phyloP scores from a whole-genome alignment of 2,888 invertebrate genomes.

The Sphaerophoria rueppellii region DNA sequence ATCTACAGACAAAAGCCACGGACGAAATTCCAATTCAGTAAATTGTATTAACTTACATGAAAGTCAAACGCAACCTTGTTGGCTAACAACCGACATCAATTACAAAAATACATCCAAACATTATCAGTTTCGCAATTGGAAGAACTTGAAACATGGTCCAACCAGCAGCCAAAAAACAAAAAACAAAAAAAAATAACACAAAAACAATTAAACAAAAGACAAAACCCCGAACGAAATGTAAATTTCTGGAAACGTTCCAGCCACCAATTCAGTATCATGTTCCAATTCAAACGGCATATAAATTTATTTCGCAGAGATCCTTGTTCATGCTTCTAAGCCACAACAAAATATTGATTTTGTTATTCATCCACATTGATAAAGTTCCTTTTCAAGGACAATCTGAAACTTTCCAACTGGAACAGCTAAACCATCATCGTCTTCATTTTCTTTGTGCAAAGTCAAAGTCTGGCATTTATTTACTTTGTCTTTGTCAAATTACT shows the following conservation, averaged over 20 bases:
- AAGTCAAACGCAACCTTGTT: too few relatives aligned
- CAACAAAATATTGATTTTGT: conserved; percentile 5
- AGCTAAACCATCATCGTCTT: conserved; percentile 1
- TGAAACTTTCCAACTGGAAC: conserved; percentile 1
- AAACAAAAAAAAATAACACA: not conserved
- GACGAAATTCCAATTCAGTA: too few relatives aligned
- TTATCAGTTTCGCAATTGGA: too few relatives aligned
- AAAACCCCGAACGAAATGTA: not conserved
- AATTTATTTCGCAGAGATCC: not conserved
- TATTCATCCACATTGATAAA: not conserved
- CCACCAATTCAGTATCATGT: not conserved
- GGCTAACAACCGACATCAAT: too few relatives aligned
- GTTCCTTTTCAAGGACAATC: conserved; percentile 2
- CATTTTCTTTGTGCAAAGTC: not conserved
- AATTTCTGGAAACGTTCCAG: not conserved
- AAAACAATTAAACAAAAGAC: not conserved
- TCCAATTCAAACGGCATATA: not conserved
- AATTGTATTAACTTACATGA: too few relatives aligned
- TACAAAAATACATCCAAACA: too few relatives aligned
- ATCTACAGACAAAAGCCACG: too few relatives aligned
- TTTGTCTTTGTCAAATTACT: conserved; percentile 2
- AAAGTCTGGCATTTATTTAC: not conserved
- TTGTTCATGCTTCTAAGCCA: not conserved
- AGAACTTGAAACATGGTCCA: too few relatives aligned
- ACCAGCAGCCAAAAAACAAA: too few relatives aligned